A percentile compares a stretch with the other conserved stretches of the same genome.
Conservation (phyloP, 2,113 vertebrate species). For the Dascyllus trimaculatus region DNA sequence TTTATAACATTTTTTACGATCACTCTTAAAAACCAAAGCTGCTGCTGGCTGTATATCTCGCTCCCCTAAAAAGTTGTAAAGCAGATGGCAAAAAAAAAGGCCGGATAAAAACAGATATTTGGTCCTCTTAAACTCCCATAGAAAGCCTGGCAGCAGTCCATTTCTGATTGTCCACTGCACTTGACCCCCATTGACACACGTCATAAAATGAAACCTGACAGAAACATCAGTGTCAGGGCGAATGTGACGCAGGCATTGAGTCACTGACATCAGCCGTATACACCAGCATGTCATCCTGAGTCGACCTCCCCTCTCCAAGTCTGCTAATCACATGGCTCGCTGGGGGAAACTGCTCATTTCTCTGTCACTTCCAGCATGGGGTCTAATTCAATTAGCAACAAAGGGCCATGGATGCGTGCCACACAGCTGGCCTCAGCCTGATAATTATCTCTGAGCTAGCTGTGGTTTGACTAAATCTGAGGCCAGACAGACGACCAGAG, state of each 20-base stretch:
- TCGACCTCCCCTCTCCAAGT: constrained; percentile 34
- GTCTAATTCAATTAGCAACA: constrained; percentile 77
- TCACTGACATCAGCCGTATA: constrained; percentile 13
- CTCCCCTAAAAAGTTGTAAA: constrained; percentile 10
- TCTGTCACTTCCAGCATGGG: constrained; percentile 66
- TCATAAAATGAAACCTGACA: constrained; percentile 49
- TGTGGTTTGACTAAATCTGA: constrained; percentile 60
- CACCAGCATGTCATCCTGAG: constrained; percentile 33
- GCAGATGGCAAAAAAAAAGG: constrained; percentile 30
- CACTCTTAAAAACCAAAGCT: constrained; percentile 46
- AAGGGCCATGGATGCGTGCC: constrained; percentile 67
- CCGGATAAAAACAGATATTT: constrained; percentile 12
- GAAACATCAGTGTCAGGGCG: constrained; percentile 18
- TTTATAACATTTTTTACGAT: constrained; percentile 31
- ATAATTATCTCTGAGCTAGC: constrained; percentile 76
- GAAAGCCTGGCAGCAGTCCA: background rate
- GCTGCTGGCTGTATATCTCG: constrained; percentile 25
- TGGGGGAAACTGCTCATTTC: constrained; percentile 67
- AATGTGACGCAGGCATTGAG: constrained; percentile 17
- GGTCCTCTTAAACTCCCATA: constrained; percentile 1
- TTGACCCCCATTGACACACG: constrained; percentile 55
- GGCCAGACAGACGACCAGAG: constrained; percentile 53
- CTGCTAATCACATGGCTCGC: constrained; percentile 63
- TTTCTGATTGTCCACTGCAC: constrained; percentile 12
- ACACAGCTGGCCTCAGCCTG: constrained; percentile 63